Evolutionary conservation across 2,797 vertebrate species (phyloP).

Genomic region (Austrolebias charrua): DNA sequence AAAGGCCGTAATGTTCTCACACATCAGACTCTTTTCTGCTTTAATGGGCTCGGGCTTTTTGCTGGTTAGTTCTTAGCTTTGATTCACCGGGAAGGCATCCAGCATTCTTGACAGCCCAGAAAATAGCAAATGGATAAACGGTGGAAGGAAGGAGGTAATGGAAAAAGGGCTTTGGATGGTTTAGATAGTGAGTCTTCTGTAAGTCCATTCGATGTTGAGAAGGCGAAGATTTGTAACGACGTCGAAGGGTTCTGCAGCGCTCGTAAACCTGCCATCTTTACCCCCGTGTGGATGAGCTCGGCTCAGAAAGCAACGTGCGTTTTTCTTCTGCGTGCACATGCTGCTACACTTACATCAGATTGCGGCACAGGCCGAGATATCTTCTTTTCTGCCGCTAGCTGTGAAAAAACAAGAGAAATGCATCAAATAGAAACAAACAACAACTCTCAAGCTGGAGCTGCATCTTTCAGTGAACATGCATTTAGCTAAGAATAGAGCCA

Average conservation of each 20-base stretch:
- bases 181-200: conserved; percentile 64
- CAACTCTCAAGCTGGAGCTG: conserved; percentile 40
- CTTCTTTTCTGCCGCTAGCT: conserved; percentile 30
- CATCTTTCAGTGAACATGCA: conserved; percentile 17
- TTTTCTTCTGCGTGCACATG: neutral
- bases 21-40: conserved; percentile 51
- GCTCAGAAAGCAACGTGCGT: conserved; percentile 30
- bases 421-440: conserved; percentile 34
- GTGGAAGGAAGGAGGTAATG: conserved; percentile 51
- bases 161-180: conserved; percentile 61
- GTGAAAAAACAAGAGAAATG: conserved; percentile 32
- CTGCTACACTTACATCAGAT: conserved; percentile 33
- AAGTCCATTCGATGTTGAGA: conserved; percentile 62
- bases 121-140: conserved; percentile 62
- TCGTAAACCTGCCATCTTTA: conserved; percentile 56
- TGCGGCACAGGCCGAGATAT: conserved; percentile 10
- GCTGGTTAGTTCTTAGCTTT: conserved; percentile 57
- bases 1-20: conserved; percentile 65
- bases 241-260: conserved; percentile 42
- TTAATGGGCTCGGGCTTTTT: conserved; percentile 59
- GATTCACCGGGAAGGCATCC: conserved; percentile 61
- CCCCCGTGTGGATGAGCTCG: conserved; percentile 39
- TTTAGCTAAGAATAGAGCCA: conserved; percentile 12
- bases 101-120: conserved; percentile 61
- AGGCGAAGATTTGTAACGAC: conserved; percentile 60